Conservation (phyloP, 2,113 vertebrate species). For the Seriola aureovittata region DNA sequence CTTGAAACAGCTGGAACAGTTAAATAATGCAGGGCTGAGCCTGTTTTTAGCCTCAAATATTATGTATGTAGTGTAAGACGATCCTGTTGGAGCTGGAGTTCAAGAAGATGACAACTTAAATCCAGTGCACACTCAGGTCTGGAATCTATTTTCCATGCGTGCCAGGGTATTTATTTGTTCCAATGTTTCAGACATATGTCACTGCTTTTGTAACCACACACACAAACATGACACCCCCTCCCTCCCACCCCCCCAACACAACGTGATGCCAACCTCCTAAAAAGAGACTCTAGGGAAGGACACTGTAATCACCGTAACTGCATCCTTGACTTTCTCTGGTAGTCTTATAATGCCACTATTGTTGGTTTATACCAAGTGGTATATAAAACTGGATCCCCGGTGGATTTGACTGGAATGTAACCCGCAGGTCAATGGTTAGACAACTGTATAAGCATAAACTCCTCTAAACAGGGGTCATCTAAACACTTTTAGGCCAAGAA, state of each 20-base stretch:
- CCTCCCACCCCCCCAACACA: background rate
- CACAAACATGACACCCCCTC: constrained; percentile 37
- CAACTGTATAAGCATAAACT: constrained; percentile 37
- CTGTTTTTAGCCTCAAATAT: constrained; percentile 1
- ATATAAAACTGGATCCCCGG: constrained; percentile 34
- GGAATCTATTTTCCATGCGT: constrained; percentile 30
- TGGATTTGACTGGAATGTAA: constrained; percentile 61
- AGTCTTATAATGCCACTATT: constrained; percentile 24
- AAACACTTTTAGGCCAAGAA: constrained; percentile 36
- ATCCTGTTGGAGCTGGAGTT: background rate
- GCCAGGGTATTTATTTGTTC: constrained; percentile 26
- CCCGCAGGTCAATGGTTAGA: constrained; percentile 23
- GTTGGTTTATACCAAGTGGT: constrained; percentile 13
- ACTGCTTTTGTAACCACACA: constrained; percentile 23
- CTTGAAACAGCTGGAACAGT: constrained; percentile 47
- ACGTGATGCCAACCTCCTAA: constrained; percentile 12
- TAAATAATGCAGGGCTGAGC: constrained; percentile 48
- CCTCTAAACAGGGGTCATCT: constrained; percentile 28
- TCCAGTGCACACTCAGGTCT: constrained; percentile 6
- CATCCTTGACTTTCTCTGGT: constrained; percentile 20
- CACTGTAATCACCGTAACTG: constrained; percentile 26
- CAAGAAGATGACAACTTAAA: constrained; percentile 10
- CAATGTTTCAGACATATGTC: constrained; percentile 2
- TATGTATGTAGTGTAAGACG: background rate
- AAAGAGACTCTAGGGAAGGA: background rate